Evolutionary conservation across 2,113 vertebrate genomes (phyloP).

Genomic region (Spheniscus mendiculus): DNA sequence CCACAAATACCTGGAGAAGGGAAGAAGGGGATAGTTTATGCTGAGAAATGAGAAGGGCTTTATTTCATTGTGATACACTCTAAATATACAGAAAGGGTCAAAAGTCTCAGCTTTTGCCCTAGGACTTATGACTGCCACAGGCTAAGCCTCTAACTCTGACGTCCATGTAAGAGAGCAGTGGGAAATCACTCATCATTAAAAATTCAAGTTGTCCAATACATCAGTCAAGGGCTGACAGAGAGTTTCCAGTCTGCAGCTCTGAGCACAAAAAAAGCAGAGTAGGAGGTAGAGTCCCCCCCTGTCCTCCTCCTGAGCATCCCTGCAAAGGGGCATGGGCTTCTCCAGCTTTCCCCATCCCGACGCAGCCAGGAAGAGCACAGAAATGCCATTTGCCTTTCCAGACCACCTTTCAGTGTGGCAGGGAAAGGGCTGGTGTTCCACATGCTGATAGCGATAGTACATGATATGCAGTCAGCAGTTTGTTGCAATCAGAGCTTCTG

Average conservation of each 20-base stretch:
- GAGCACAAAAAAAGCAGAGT: background rate
- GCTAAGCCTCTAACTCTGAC: background rate
- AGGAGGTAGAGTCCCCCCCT: background rate
- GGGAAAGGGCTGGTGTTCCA: background rate
- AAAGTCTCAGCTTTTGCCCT: constrained; percentile 32
- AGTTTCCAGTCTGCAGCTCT: background rate
- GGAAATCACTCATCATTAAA: constrained; percentile 31
- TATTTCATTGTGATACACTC: background rate
- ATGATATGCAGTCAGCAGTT: constrained; percentile 35
- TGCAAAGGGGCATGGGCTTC: accelerated
- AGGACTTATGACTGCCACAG: background rate
- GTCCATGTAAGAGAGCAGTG: background rate
- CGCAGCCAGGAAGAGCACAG: background rate
- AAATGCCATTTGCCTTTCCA: background rate
- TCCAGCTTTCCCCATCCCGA: background rate
- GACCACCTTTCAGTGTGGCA: background rate
- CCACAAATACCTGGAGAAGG: background rate
- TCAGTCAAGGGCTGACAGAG: background rate
- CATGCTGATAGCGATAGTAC: background rate
- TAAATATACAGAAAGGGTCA: constrained; percentile 2
- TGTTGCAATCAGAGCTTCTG: constrained; percentile 43
- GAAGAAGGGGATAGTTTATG: background rate
- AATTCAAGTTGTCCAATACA: constrained; percentile 33
- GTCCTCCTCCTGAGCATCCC: background rate
- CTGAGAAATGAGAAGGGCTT: background rate